These are phyloP conservation scores for Acromyrmex heyeri DNA, from an alignment of 1,140 invertebrate genomes.

Conservation along the genomic window DNA sequence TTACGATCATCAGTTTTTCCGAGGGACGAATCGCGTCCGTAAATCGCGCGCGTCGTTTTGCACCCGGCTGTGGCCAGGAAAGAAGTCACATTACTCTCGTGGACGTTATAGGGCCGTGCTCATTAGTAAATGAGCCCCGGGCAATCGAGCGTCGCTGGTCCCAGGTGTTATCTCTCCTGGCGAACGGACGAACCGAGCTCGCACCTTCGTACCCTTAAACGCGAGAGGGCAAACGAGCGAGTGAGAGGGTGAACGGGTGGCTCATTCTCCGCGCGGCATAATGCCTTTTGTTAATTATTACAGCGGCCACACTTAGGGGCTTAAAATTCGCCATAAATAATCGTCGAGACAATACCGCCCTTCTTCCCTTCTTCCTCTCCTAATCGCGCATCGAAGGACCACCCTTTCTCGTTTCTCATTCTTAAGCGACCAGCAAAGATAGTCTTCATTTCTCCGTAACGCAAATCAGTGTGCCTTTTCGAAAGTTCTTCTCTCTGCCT, in stretches of 20 bases:
- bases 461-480: background rate
- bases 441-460: background rate
- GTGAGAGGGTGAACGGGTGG: conserved; percentile 24
- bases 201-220: conserved; percentile 66
- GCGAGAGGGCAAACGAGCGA: background rate
- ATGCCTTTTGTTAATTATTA: conserved; percentile 83
- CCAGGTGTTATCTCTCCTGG: conserved; percentile 80
- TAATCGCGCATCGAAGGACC: conserved; percentile 19
- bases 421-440: conserved; percentile 19
- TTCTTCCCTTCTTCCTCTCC: conserved; percentile 1
- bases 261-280: conserved; percentile 73
- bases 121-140: conserved; percentile 84
- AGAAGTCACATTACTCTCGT: conserved; percentile 72
- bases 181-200: conserved; percentile 66
- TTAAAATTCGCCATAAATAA: conserved; percentile 82
- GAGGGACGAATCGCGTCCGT: conserved; percentile 21
- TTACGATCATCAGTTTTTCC: conserved; percentile 17
- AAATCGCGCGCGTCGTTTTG: conserved; percentile 46
- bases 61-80: conserved; percentile 47
- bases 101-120: conserved; percentile 78
- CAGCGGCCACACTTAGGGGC: conserved; percentile 79
- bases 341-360: conserved; percentile 75
- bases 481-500: background rate
- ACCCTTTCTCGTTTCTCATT: conserved; percentile 38
- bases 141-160: conserved; percentile 79